phyloP scores from a whole-genome alignment of 2,797 vertebrate species.

The Spea hammondii region DNA sequence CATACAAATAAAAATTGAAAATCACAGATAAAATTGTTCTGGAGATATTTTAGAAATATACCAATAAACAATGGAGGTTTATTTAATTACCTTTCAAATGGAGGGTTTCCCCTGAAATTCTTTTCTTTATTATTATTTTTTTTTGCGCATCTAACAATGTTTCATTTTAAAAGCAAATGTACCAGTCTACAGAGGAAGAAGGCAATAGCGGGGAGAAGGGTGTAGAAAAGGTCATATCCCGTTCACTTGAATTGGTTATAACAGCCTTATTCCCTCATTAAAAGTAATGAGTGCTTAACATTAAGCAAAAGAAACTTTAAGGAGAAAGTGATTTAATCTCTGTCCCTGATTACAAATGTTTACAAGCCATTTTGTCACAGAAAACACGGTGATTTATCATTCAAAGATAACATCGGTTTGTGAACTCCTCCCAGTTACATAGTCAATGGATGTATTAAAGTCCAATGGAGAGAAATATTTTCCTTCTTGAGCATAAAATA shows the following conservation, averaged over 20 bases:
- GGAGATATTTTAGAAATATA: not conserved
- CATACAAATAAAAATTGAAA: too few species aligned
- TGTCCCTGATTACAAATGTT: slow-evolving; percentile 5
- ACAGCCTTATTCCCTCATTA: not conserved
- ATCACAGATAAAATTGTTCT: too few species aligned
- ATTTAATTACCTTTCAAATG: not conserved
- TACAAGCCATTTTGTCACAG: slow-evolving; percentile 7
- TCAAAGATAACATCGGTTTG: slow-evolving; percentile 1
- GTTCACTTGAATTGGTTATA: not conserved
- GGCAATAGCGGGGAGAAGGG: not conserved
- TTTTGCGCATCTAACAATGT: not conserved
- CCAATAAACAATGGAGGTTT: not conserved
- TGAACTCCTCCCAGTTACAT: slow-evolving; percentile 1
- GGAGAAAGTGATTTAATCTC: slow-evolving; percentile 2
- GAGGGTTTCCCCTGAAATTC: not conserved
- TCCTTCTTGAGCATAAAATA: too few species aligned
- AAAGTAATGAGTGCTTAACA: not conserved
- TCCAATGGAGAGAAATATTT: too few species aligned
- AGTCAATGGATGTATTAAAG: too few species aligned
- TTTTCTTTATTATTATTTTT: too few species aligned
- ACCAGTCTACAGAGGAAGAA: too few species aligned
- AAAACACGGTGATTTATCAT: slow-evolving; percentile 8
- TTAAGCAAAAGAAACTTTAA: slow-evolving; percentile 1
- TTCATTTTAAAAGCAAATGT: too few species aligned
- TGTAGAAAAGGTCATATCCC: not conserved